phyloP scores from a whole-genome alignment of 2,888 invertebrate genomes.

The Hypomecis atomaria region DNA sequence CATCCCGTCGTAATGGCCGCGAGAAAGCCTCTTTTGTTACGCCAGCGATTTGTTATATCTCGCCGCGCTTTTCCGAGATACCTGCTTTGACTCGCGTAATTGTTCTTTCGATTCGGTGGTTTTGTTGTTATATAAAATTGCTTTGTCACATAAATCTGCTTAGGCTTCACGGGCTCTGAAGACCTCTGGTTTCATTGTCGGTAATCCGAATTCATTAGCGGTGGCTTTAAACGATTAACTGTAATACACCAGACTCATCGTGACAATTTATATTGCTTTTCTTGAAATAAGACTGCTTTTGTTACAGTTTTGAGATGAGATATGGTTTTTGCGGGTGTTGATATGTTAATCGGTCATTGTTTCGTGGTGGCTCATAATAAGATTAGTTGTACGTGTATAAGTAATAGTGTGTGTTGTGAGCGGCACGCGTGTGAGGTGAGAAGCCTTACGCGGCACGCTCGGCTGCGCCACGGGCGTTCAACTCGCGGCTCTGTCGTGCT shows the following conservation, averaged over 20 bases:
- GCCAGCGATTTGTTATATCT: slow-evolving; percentile 81
- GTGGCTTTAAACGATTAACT: slow-evolving; percentile 39
- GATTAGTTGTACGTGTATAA: slow-evolving; percentile 21
- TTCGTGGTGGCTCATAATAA: slow-evolving; percentile 23
- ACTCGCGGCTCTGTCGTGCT: slow-evolving; percentile 66
- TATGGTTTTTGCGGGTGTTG: slow-evolving; percentile 30
- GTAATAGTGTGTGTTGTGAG: slow-evolving; percentile 19
- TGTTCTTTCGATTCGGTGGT: slow-evolving; percentile 80
- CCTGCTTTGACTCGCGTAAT: slow-evolving; percentile 81
- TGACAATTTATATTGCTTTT: slow-evolving; percentile 36
- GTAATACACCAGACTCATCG: slow-evolving; percentile 36
- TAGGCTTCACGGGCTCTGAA: slow-evolving; percentile 66
- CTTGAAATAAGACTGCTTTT: slow-evolving; percentile 31
- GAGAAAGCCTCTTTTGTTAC: slow-evolving; percentile 83
- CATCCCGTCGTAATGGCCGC: slow-evolving; percentile 79
- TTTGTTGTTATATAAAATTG: slow-evolving; percentile 80
- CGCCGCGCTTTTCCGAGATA: slow-evolving; percentile 76
- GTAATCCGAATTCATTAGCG: slow-evolving; percentile 69
- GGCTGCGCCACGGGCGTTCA: slow-evolving; percentile 75
- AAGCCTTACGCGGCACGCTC: slow-evolving; percentile 71
- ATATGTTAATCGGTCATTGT: slow-evolving; percentile 28
- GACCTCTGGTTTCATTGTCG: slow-evolving; percentile 67
- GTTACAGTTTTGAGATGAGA: slow-evolving; percentile 37
- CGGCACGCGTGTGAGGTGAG: slow-evolving; percentile 54
- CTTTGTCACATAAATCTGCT: slow-evolving; percentile 81